Evolutionary conservation across 2,888 invertebrate genomes (phyloP).

Genomic region (Eutolmus rufibarbis): DNA sequence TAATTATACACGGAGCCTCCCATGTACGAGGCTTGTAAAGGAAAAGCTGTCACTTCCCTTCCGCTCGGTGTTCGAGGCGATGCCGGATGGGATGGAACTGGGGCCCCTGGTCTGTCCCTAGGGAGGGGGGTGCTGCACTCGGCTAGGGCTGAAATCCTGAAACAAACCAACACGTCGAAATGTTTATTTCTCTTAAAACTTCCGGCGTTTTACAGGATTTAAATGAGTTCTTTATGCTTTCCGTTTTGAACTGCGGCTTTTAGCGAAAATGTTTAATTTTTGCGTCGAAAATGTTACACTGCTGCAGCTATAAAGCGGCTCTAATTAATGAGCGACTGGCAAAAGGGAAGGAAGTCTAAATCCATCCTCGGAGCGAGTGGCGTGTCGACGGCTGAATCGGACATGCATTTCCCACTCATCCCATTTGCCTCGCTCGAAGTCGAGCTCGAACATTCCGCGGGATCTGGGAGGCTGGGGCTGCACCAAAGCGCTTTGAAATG

Average conservation of each 20-base stretch:
- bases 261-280: constrained; percentile 36
- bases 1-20: constrained; percentile 35
- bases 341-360: constrained; percentile 24
- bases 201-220: constrained; percentile 35
- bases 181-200: constrained; percentile 35
- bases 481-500: neutral
- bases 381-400: neutral
- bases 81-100: neutral
- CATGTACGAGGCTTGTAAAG: constrained; percentile 23
- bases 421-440: neutral
- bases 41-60: constrained; percentile 31
- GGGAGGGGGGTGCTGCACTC: neutral
- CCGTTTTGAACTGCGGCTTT: constrained; percentile 26
- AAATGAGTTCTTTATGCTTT: constrained; percentile 36
- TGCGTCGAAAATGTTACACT: constrained; percentile 7
- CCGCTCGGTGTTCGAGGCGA: neutral
- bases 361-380: neutral
- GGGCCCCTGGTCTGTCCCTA: neutral
- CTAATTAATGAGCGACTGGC: constrained; percentile 17
- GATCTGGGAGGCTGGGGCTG: neutral
- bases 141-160: neutral
- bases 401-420: neutral
- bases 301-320: constrained; percentile 11
- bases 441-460: neutral
- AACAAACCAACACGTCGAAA: constrained; percentile 14